Percentiles rank a stretch among this genome's conserved stretches.
These are phyloP conservation scores for Coracopsis vasa DNA, from an alignment of 2,113 vertebrate species.

Conservation along the genomic window DNA sequence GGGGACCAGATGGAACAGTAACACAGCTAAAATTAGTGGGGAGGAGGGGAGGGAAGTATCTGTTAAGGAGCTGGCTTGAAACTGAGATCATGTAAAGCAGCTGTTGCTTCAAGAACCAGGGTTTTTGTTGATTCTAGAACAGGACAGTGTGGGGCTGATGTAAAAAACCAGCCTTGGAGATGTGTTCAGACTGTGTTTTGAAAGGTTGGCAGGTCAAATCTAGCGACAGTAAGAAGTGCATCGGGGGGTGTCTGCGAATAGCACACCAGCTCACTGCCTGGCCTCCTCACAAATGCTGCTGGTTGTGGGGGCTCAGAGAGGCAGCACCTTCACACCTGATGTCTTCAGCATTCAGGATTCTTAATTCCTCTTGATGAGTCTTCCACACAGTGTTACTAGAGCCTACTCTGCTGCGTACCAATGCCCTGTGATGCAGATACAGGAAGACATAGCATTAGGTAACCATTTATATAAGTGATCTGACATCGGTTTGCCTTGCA, in stretches of 20 bases:
- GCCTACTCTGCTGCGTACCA: accelerated
- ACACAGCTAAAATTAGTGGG: neutral
- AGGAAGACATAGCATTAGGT: neutral
- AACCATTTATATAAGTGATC: neutral
- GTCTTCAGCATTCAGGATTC: neutral
- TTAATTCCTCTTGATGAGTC: neutral
- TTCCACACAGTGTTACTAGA: accelerated
- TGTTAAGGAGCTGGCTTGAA: neutral
- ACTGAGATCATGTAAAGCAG: slow-evolving; percentile 16
- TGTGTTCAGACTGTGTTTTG: neutral
- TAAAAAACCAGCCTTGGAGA: neutral
- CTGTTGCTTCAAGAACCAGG: neutral
- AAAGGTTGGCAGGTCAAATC: neutral
- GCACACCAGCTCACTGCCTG: neutral
- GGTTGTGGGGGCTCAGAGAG: neutral
- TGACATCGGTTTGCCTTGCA: accelerated
- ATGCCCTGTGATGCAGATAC: neutral
- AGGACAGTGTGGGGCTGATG: neutral
- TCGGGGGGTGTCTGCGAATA: neutral
- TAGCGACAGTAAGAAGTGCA: accelerated
- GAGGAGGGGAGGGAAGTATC: neutral
- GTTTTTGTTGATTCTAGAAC: neutral
- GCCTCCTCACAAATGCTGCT: accelerated
- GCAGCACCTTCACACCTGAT: neutral
- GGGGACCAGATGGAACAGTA: slow-evolving; percentile 30